Percentiles rank a stretch among this genome's conserved stretches.
Evolutionary conservation across 2,113 vertebrate genomes (phyloP).

Genomic region (Rissa tridactyla): DNA sequence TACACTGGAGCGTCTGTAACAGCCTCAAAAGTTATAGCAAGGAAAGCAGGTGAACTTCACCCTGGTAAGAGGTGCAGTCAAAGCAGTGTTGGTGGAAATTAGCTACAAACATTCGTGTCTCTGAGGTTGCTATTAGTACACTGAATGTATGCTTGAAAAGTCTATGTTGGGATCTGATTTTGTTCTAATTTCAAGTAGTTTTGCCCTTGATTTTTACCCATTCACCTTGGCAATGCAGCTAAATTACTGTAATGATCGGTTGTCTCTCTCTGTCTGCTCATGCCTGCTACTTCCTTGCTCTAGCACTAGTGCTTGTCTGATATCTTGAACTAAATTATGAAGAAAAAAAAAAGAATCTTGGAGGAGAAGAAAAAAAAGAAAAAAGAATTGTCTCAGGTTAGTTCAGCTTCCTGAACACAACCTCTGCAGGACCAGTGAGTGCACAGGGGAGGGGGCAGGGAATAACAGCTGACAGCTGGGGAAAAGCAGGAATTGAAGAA

Average conservation of each 20-base stretch:
- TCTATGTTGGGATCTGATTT: background rate
- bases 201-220: background rate
- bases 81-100: background rate
- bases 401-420: background rate
- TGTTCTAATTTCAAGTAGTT: background rate
- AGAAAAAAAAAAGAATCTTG: background rate
- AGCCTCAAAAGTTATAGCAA: background rate
- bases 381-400: background rate
- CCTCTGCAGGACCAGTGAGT: background rate
- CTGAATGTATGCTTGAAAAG: background rate
- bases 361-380: background rate
- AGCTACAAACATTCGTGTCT: background rate
- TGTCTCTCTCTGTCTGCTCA: background rate
- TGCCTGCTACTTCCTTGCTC: background rate
- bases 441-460: background rate
- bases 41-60: background rate
- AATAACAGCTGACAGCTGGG: background rate
- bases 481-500: background rate
- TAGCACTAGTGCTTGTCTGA: background rate
- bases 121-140: background rate
- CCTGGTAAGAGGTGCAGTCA: background rate
- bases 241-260: background rate
- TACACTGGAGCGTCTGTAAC: background rate
- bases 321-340: background rate
- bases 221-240: background rate